Evolutionary conservation across 2,113 vertebrate species (phyloP).

Genomic region (Chroicocephalus ridibundus): DNA sequence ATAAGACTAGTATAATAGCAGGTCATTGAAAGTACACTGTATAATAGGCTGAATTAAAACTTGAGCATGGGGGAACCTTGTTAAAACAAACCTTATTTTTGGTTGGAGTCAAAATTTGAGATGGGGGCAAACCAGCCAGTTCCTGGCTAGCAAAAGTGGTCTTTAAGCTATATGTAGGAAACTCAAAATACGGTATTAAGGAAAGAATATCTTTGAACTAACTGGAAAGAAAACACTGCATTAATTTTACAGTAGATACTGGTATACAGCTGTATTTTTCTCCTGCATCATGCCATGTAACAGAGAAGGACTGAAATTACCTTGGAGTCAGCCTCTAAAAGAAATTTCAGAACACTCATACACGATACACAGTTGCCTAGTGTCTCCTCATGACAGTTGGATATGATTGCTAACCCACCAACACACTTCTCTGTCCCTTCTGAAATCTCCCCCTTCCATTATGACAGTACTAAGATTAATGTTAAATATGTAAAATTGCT

Average conservation of each 20-base stretch:
- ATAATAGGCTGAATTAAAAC: neutral
- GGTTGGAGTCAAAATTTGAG: neutral
- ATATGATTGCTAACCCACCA: neutral
- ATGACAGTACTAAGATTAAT: neutral
- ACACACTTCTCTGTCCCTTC: neutral
- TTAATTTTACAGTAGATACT: neutral
- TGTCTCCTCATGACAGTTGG: neutral
- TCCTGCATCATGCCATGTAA: neutral
- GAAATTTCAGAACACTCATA: neutral
- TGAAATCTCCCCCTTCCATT: neutral
- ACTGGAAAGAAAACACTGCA: neutral
- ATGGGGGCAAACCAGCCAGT: neutral
- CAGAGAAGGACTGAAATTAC: neutral
- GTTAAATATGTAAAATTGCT: neutral
- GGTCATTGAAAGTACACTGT: neutral
- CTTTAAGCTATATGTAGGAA: neutral
- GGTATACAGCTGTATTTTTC: neutral
- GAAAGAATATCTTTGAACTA: neutral
- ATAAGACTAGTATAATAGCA: neutral
- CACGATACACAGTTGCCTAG: fast-evolving
- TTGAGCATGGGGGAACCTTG: neutral
- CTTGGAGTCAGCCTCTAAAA: neutral
- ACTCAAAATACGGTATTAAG: neutral
- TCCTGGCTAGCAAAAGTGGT: neutral
- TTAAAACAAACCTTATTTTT: neutral